Evolutionary conservation across 2,797 vertebrate genomes (phyloP).

Genomic region (Echiichthys vipera): DNA sequence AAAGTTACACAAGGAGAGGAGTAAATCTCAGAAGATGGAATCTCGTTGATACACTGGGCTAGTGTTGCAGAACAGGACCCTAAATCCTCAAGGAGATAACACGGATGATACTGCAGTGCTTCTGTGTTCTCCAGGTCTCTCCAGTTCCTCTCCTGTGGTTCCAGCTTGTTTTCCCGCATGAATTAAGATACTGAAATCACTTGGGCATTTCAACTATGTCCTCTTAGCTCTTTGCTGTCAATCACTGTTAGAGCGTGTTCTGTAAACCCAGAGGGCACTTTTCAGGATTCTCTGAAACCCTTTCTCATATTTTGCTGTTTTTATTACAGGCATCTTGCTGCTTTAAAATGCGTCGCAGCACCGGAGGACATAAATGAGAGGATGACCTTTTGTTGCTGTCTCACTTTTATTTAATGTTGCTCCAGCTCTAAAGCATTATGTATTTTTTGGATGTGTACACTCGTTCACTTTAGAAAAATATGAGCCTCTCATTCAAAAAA

Average conservation of each 20-base stretch:
- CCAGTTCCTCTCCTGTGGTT: neutral
- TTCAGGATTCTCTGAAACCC: neutral
- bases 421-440: neutral
- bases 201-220: conserved; percentile 63
- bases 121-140: conserved; percentile 24
- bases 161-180: conserved; percentile 37
- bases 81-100: conserved; percentile 52
- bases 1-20: conserved; percentile 50
- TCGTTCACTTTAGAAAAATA: neutral
- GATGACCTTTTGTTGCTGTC: conserved; percentile 57
- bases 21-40: conserved; percentile 60
- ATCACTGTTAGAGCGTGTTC: conserved; percentile 26
- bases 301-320: neutral
- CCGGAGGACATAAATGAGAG: conserved; percentile 43
- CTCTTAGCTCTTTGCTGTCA: conserved; percentile 55
- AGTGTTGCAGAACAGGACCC: conserved; percentile 34
- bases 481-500: neutral
- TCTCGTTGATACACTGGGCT: conserved; percentile 56
- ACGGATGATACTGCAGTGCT: conserved; percentile 21
- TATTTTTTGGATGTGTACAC: conserved; percentile 15
- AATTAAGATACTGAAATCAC: conserved; percentile 22
- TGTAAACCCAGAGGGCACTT: conserved; percentile 14
- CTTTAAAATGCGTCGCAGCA: conserved; percentile 21
- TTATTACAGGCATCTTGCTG: conserved; percentile 7
- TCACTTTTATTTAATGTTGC: conserved; percentile 52